Evolutionary conservation across 2,888 invertebrate genomes (phyloP), one percentile per base, ranked within the genome.

Genomic region (Cantharis rustica): DNA sequence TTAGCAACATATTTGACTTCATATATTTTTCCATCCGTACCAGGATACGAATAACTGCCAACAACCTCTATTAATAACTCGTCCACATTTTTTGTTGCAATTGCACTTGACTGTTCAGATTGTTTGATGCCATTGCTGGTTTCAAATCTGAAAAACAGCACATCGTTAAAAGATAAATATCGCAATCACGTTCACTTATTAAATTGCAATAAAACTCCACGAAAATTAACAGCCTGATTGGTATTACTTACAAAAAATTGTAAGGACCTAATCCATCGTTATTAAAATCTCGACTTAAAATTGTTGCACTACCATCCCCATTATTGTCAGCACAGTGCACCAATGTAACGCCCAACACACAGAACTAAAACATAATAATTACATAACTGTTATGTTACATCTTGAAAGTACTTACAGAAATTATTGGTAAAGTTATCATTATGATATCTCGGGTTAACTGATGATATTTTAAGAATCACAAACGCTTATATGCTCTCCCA

Each of bases 1-100:
- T 90, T 90, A 75, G 91, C 91, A 1, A 87, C 87, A 81, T 90
- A 91, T 71, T 83, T 87, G 4, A 90, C 85, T 66, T 88, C 88
- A 80, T 89, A 88, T 69, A 85, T 85, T 73, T 88, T 86, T 71
- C 91, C 91, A 82, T 91, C 90, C n/a, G 88, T 85, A 61, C 87
- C 88, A 11, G 87, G 82, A 85, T 88, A 90, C 68, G 88, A 86
- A 76, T 88, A 87, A 16, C 86, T 86, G 16, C 90, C 90, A 11
- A 26, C 16, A 20, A 68, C 68, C 16, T 85, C 86, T 3, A 90
- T 88, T 0, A 86, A 86, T 27, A 90, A 79, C 2, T 88, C 87
- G 82, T 89, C 89, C 31, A 31, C 13, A 73, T 89, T 84, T 7
- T 90, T 89, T 2, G 88, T 86, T 31, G 31, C 31, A 20, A 89